Percentiles rank a stretch among this genome's conserved stretches.
Evolutionary conservation across 53 echinoderm and acorn worm genomes (phyloP).

Genomic region (Crossaster papposus): DNA sequence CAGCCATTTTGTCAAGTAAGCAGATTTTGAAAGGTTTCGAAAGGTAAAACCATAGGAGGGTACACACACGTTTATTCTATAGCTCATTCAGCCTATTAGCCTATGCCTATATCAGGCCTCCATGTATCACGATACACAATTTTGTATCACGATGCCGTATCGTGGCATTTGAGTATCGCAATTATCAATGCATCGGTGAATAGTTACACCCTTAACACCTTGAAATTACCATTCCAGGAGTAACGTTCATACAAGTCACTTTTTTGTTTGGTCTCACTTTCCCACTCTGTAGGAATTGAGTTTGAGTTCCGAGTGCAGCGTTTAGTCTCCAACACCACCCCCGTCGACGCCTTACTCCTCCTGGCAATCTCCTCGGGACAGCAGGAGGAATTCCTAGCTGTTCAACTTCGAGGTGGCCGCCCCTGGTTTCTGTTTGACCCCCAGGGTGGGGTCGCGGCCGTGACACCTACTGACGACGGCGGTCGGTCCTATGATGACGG

Average conservation of each 20-base stretch:
- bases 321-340: slow-evolving; percentile 24
- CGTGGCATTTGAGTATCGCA: no score
- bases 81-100: no score
- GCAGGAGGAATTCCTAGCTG: slow-evolving; percentile 88
- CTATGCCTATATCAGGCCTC: no score
- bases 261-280: not conserved
- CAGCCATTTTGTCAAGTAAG: no score
- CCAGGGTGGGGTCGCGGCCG: slow-evolving; percentile 91
- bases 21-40: no score
- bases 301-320: slow-evolving; percentile 87
- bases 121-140: no score
- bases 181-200: no score
- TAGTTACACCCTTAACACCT: no score
- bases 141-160: no score
- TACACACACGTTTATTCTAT: no score
- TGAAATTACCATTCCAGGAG: not conserved
- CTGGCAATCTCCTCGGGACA: slow-evolving; percentile 87
- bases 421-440: slow-evolving; percentile 99
- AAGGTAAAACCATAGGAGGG: no score
- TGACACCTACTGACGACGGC: slow-evolving; percentile 83
- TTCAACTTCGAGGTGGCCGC: slow-evolving; percentile 88
- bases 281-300: slow-evolving; percentile 76
- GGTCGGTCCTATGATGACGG: slow-evolving; percentile 90
- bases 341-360: slow-evolving; percentile 80
- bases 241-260: no score